Base-by-base conservation (phyloP, 2,797 vertebrate species). In the Mallotus villosus region DNA sequence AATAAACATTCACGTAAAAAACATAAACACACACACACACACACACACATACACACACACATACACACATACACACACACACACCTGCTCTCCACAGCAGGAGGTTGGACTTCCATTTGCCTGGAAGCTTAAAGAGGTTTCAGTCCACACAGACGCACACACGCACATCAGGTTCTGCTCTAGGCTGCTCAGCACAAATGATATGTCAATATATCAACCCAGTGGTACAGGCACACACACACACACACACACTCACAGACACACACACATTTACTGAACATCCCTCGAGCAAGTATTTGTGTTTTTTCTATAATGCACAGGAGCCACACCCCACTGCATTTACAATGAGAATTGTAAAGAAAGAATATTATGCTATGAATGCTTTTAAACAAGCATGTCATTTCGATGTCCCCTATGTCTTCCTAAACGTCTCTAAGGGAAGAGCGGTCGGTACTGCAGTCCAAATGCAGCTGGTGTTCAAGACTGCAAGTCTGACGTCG, bases 171-270 rank as follows among this genome's bases (percentile, higher is more conserved):
- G 37, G 77, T 83, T 86, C 85, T 74, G 76, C 86, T 88, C 65
- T n/a, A 59, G 86, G 86, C 83, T 79, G 74, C 78, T 90, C 83
- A 77, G 82, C 80, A 87, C 82, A 86, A 90, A 89, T 87, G 86
- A 87, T 79, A 86, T 85, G 82, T 90, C 89, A 82, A 91, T 92
- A 90, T 80, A 85, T 87, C 82, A 85, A 59, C 80, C 37, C 68
- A 32, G 49, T 73, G 29, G 55, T 70, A 80, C 75, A 82, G 81
- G 75, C 74, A 76, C 71, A 78, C 58, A 80, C 70, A 66, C 57
- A 69, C 60, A 46, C 51, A 69, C 67, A 27, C 68, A 62, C 29
- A 37, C 67, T 58, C 22, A 53, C 67, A 37, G 24, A 69, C 67
- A 59, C 34, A 67, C 65, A 67, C 21, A 51, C 65, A 17, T 49